Base-by-base conservation (phyloP, 1,140 invertebrate species). In the Platyscapa corneri region DNA sequence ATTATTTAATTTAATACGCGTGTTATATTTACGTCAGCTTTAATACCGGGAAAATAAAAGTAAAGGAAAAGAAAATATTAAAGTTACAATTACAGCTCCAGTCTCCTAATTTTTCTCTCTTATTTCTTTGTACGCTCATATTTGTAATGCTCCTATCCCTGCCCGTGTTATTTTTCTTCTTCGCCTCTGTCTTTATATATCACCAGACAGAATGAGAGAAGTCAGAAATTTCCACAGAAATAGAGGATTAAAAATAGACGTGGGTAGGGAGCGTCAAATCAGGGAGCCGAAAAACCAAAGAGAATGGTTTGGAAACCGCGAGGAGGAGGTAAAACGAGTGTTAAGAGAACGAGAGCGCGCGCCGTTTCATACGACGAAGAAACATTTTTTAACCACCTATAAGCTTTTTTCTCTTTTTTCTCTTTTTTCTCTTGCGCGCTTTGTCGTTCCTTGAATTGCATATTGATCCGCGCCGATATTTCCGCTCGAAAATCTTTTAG, bases 211-310 rank as follows among this genome's bases (percentile, higher is more conserved):
- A 72, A 42, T 7, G 42, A 32, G 42, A 82, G 20, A n/a, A 53
- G 49, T 16, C 37, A 34, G n/a, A 76, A 23, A 74, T 56, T 34
- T 49, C 72, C 70, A 83, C 72, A 76, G 72, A 76, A 75, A 83
- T 83, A 83, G 82, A 83, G 39, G 39, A 76, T 83, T 75, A 76
- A 83, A 83, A 83, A 83, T 83, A 83, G 82, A 64, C 53, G 34
- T 23, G 23, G 42, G 74, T 67, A 46, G 80, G 56, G 65, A 53
- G 82, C 37, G 79, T 82, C 64, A 18, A 77, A 56, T 49, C 70
- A 76, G 87, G 76, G 60, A 65, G 76, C 65, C 42, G 65, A 77
- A 70, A 49, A 85, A 70, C 42, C 37, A 85, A 46, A 80, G 46
- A 84, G 27, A 83, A 60, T 27, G 37, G 37, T 23, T 74, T 42